phyloP scores from a whole-genome alignment of 2,797 vertebrate species.

The Margarornis squamiger region DNA sequence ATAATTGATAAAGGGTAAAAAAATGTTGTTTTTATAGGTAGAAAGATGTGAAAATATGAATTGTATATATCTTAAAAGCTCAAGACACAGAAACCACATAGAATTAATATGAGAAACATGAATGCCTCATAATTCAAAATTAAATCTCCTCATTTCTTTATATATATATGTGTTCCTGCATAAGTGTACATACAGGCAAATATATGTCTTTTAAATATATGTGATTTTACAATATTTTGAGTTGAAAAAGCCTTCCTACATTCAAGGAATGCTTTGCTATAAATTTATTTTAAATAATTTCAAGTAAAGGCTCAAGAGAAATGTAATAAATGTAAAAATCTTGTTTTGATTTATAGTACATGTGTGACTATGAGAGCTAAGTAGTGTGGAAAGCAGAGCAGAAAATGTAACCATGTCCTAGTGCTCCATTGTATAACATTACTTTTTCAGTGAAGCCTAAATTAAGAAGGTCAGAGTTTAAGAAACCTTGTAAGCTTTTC shows the following conservation, averaged over 20 bases:
- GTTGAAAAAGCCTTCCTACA: neutral
- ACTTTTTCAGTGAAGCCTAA: neutral
- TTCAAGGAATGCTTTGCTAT: neutral
- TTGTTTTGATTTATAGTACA: neutral
- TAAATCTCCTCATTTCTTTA: neutral
- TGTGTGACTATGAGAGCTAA: neutral
- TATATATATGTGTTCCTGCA: fast-evolving
- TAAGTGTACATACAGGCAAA: neutral
- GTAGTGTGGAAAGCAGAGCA: neutral
- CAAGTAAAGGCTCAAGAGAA: neutral
- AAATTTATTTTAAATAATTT: neutral
- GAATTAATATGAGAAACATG: neutral
- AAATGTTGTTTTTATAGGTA: neutral
- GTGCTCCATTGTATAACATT: neutral
- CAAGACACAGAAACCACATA: neutral
- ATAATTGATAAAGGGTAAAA: neutral
- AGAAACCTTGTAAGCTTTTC: neutral
- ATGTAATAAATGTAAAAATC: neutral
- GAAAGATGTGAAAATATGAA: neutral
- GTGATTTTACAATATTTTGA: neutral
- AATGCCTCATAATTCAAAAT: neutral
- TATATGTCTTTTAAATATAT: neutral
- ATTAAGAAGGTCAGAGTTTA: neutral
- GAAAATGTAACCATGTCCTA: neutral
- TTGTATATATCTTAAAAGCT: neutral